Evolutionary conservation across 2,888 invertebrate genomes (phyloP).

Genomic region (Tenthredo notha): DNA sequence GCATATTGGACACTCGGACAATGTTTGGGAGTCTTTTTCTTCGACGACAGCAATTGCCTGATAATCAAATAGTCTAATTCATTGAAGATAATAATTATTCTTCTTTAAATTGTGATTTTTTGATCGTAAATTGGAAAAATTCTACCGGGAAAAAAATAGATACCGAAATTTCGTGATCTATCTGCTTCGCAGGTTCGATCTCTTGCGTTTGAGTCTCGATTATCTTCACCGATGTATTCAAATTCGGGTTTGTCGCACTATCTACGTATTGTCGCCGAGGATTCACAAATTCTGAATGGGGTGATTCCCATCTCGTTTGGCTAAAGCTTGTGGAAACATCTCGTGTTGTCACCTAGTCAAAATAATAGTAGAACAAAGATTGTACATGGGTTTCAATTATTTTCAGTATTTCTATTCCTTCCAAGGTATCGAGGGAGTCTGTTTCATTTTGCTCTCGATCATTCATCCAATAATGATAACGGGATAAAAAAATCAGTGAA

Average conservation of each 20-base stretch:
- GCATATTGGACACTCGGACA: conserved; percentile 16
- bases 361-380: neutral
- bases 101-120: too few species aligned
- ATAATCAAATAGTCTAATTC: neutral
- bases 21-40: conserved; percentile 26
- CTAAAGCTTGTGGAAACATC: conserved; percentile 28
- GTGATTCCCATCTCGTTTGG: neutral
- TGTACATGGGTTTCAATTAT: neutral
- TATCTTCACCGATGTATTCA: neutral
- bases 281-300: neutral
- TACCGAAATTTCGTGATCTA: conserved; percentile 31
- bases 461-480: neutral
- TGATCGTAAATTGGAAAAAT: neutral
- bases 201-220: conserved; percentile 30
- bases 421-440: neutral
- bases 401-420: neutral
- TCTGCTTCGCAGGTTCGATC: neutral
- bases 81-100: too few species aligned
- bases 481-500: neutral
- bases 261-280: conserved; percentile 28
- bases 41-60: conserved; percentile 25
- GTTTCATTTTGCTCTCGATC: neutral
- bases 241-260: neutral
- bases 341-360: neutral
- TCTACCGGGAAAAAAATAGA: neutral